These are phyloP conservation scores for Gadus macrocephalus DNA, from an alignment of 2,113 vertebrate genomes.

Conservation along the genomic window DNA sequence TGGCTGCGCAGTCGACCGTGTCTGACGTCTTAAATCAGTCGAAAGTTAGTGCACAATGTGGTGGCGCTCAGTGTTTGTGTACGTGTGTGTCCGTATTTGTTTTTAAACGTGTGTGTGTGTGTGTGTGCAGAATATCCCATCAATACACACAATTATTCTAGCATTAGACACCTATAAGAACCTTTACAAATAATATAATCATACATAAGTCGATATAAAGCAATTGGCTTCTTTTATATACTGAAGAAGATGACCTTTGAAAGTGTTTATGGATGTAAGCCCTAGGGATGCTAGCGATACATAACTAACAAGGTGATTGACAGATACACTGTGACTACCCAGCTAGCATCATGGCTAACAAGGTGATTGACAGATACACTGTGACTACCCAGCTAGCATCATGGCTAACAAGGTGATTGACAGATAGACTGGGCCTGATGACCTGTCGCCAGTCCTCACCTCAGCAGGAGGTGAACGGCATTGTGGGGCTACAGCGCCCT, in stretches of 20 bases:
- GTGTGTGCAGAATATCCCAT: background rate
- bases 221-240: too few relatives aligned
- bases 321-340: background rate
- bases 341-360: background rate
- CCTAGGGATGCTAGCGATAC: too few relatives aligned
- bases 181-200: background rate
- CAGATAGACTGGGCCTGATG: background rate
- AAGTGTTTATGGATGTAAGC: too few relatives aligned
- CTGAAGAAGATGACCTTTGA: too few relatives aligned
- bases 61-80: background rate
- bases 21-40: too few relatives aligned
- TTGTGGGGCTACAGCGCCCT: slow-evolving; percentile 56
- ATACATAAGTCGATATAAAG: background rate
- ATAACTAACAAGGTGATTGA: background rate
- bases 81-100: background rate
- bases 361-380: background rate
- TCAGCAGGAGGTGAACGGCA: slow-evolving; percentile 39
- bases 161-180: slow-evolving; percentile 6
- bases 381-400: background rate
- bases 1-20: too few relatives aligned
- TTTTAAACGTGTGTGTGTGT: background rate
- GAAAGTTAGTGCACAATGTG: too few relatives aligned
- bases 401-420: background rate
- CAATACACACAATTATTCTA: background rate
- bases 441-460: slow-evolving; percentile 9